Evolutionary conservation across 2,888 invertebrate genomes (phyloP).

Genomic region (Physocephala rufipes): DNA sequence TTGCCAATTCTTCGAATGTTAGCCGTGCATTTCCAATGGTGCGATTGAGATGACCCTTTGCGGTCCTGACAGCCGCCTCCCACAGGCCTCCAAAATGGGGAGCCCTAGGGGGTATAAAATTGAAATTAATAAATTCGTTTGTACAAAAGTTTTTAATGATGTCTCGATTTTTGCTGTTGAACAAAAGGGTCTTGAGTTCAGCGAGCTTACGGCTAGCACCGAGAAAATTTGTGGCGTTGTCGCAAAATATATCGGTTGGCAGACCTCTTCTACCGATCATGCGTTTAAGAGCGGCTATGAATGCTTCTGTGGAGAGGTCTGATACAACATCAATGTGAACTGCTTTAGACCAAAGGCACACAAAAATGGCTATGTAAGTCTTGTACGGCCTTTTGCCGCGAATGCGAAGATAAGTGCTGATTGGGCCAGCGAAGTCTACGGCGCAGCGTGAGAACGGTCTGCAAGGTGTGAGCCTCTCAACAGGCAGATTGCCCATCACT

Average conservation of each 20-base stretch:
- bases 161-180: not conserved
- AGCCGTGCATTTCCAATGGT: slow-evolving; percentile 17
- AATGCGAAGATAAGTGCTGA: slow-evolving; percentile 35
- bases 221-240: slow-evolving; percentile 33
- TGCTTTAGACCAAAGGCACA: slow-evolving; percentile 31
- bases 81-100: slow-evolving; percentile 34
- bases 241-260: slow-evolving; percentile 33
- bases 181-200: not conserved
- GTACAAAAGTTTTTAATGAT: not conserved
- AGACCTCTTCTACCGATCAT: slow-evolving; percentile 27
- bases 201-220: slow-evolving; percentile 3
- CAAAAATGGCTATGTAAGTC: slow-evolving; percentile 26
- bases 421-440: slow-evolving; percentile 38
- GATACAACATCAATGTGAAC: slow-evolving; percentile 42
- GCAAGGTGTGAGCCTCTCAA: slow-evolving; percentile 29
- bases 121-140: too few species aligned
- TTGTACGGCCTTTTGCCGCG: slow-evolving; percentile 37
- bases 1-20: slow-evolving; percentile 24
- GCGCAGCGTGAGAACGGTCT: slow-evolving; percentile 38
- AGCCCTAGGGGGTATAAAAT: too few species aligned
- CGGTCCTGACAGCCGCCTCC: slow-evolving; percentile 24
- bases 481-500: slow-evolving; percentile 38
- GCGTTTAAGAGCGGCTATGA: slow-evolving; percentile 26
- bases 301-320: slow-evolving; percentile 31
- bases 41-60: slow-evolving; percentile 12